Evolutionary conservation across 2,797 vertebrate genomes (phyloP), one percentile per base, ranked within the genome.

Genomic region (Microcaecilia unicolor): DNA sequence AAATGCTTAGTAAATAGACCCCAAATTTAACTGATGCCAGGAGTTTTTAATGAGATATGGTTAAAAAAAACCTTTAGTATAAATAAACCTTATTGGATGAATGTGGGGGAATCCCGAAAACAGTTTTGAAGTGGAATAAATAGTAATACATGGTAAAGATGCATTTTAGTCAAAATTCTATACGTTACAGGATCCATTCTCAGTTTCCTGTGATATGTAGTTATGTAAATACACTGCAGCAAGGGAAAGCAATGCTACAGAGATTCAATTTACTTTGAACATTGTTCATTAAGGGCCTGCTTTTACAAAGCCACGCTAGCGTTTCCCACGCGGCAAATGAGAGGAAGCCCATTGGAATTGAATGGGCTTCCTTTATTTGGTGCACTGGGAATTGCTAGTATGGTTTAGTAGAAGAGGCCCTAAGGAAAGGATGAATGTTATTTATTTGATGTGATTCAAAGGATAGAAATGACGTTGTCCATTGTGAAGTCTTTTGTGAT

Each of bases 191-290:
- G 66, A 69, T 51, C 59, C 52, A 50, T 66, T 76, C 58, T 58
- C 62, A 58, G 65, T 58, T 80, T 80, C 74, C 72, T 74, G 62
- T 72, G 72, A 72, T 70, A 76, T 67, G 77, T 84, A 80, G 71
- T 83, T 70, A 83, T 81, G 80, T 71, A 84, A 83, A 81, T 80
- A 69, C 1, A 15, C 58, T 67, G 68, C 64, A 62, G 61, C 64
- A 52, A 61, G 64, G 51, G 62, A 80, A 71, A 73, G 67, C 67
- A 46, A 63, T 35, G 13, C 74, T 76, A 68, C 69, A 75, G 70
- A 76, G 72, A 80, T 83, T 76, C 70, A 63, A 74, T 81, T 80
- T 80, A 78, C 81, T 84, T 77, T 80, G 73, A 74, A 81, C 80
- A 68, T 74, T 76, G 71, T 79, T 84, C 73, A 74, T 77, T 78